phyloP scores from a whole-genome alignment of 1,140 invertebrate species.

The Scaptomyza pallida region DNA sequence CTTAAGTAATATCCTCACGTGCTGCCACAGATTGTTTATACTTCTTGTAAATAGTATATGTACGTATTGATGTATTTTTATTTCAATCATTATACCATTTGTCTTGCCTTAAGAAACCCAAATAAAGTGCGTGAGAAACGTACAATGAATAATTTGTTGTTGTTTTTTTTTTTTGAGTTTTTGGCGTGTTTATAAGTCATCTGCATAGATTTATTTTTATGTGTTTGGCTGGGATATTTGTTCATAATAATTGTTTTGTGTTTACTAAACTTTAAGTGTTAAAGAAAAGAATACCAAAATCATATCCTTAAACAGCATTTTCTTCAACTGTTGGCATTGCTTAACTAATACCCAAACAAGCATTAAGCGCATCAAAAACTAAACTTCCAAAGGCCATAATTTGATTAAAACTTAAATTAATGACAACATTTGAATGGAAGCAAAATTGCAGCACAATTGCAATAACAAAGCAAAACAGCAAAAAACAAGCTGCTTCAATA shows the following conservation, averaged over 20 bases:
- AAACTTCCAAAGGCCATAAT: not conserved
- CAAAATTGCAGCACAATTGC: constrained; percentile 55
- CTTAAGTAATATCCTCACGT: constrained; percentile 27
- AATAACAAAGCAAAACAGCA: constrained; percentile 27
- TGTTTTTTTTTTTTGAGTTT: not conserved
- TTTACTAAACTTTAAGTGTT: too few species aligned
- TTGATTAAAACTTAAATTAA: constrained; percentile 4
- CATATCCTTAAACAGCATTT: too few species aligned
- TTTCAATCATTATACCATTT: not conserved
- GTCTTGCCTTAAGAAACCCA: not conserved
- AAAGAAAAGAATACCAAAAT: too few species aligned
- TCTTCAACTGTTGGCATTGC: not conserved
- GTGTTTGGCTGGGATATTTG: too few species aligned
- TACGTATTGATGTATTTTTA: not conserved
- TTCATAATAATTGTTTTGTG: too few species aligned
- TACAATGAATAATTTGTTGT: too few species aligned
- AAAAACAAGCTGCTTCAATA: constrained; percentile 15
- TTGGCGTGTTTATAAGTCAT: not conserved
- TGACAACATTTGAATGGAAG: constrained; percentile 73
- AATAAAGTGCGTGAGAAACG: constrained; percentile 6
- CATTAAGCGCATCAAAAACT: not conserved
- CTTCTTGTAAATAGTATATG: not conserved
- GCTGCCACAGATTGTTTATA: constrained; percentile 19
- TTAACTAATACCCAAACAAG: not conserved
- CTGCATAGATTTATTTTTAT: not conserved